A percentile compares a stretch with the other conserved stretches of the same genome.
phyloP scores from a whole-genome alignment of 2,888 invertebrate genomes.

The Monoplex corrugatus region DNA sequence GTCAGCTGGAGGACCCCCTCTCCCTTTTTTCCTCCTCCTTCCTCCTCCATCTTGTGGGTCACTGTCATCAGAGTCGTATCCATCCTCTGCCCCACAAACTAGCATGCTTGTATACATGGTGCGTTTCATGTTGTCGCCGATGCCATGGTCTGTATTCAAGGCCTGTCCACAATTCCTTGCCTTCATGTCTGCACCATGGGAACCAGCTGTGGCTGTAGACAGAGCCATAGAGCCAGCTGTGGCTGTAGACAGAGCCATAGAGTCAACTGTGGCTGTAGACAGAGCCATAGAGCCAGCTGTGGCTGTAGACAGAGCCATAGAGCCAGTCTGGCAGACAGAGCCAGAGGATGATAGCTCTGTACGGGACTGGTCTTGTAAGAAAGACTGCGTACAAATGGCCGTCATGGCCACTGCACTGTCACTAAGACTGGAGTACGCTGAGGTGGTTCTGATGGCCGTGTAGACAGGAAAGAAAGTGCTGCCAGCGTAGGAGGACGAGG shows the following conservation, averaged over 20 bases:
- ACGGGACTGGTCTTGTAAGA: neutral
- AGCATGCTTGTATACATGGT: neutral
- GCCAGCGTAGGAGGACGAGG: neutral
- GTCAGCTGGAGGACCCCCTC: neutral
- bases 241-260: too few relatives aligned
- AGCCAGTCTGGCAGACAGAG: neutral
- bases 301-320: too few relatives aligned
- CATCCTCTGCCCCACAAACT: neutral
- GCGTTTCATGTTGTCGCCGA: neutral
- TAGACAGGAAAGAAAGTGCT: neutral
- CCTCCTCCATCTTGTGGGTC: conserved; percentile 45
- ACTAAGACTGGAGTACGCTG: neutral
- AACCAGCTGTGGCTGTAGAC: too few relatives aligned
- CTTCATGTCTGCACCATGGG: too few relatives aligned
- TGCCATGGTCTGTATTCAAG: neutral
- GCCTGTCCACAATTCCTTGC: too few relatives aligned
- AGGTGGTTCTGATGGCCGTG: neutral
- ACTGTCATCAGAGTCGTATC: conserved; percentile 36
- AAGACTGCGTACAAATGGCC: neutral
- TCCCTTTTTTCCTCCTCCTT: conserved; percentile 18
- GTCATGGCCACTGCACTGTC: neutral
- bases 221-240: too few relatives aligned
- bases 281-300: too few relatives aligned
- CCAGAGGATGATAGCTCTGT: neutral
- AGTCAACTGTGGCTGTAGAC: too few relatives aligned